phyloP scores from a whole-genome alignment of 2,888 invertebrate species.

The Drosophila pegasa region DNA sequence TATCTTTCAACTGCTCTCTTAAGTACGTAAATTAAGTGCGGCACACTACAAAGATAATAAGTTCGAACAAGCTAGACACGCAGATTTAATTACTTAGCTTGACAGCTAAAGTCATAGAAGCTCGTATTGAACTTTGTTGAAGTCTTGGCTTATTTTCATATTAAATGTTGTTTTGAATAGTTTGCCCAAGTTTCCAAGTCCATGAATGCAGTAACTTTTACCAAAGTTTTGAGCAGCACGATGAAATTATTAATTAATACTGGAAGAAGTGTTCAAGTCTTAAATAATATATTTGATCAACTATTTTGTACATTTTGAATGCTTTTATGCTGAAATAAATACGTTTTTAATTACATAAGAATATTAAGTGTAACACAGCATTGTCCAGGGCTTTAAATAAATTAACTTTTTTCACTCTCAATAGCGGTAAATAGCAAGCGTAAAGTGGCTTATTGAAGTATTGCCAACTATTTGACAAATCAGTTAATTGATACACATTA shows the following conservation, averaged over 20 bases:
- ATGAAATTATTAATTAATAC: too few relatives aligned
- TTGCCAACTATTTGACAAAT: not conserved
- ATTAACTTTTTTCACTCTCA: too few relatives aligned
- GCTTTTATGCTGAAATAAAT: not conserved
- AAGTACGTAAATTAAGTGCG: slow-evolving; percentile 10
- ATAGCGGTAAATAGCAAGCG: not conserved
- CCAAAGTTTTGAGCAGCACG: slow-evolving; percentile 8
- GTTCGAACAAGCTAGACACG: not conserved
- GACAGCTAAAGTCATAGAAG: not conserved
- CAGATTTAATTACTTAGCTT: not conserved
- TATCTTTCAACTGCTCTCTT: slow-evolving; percentile 9
- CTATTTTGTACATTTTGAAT: not conserved
- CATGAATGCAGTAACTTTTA: not conserved
- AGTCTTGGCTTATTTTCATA: slow-evolving; percentile 10
- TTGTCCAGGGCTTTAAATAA: not conserved
- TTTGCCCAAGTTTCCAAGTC: slow-evolving; percentile 10
- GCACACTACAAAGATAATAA: not conserved
- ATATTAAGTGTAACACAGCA: not conserved
- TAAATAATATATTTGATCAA: not conserved
- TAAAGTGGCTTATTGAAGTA: not conserved
- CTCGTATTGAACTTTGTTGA: not conserved
- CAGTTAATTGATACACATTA: not conserved
- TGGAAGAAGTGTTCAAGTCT: not conserved
- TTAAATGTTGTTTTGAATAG: slow-evolving; percentile 16
- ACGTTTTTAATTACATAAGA: not conserved